Percentiles rank a stretch among this genome's conserved stretches.
These are phyloP conservation scores for Pherbina coryleti DNA, from an alignment of 2,888 invertebrate genomes.

Conservation along the genomic window DNA sequence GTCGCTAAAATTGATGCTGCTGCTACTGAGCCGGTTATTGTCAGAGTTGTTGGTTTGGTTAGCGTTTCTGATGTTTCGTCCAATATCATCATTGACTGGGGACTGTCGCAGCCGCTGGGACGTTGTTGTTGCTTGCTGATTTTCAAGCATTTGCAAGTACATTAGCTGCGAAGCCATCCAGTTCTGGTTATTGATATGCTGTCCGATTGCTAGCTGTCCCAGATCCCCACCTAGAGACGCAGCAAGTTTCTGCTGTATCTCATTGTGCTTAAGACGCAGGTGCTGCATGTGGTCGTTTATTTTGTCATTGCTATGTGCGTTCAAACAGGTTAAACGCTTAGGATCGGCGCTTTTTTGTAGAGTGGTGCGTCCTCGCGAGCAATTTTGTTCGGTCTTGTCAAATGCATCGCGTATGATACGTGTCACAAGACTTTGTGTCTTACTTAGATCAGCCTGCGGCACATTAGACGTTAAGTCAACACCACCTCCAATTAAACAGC, in stretches of 20 bases:
- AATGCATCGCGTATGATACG: slow-evolving; percentile 30
- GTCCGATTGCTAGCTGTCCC: not conserved
- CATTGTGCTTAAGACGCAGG: not conserved
- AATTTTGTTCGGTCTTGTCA: slow-evolving; percentile 1
- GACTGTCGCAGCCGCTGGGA: not conserved
- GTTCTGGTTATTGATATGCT: not conserved
- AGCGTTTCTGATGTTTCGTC: not conserved
- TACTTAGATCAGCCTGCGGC: not conserved
- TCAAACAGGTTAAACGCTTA: not conserved
- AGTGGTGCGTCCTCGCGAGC: not conserved
- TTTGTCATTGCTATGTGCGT: too few species aligned
- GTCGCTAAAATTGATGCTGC: slow-evolving; percentile 31
- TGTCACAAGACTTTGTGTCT: slow-evolving; percentile 10
- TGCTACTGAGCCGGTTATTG: not conserved
- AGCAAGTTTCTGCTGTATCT: not conserved
- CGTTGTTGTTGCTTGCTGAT: not conserved
- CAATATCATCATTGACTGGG: not conserved
- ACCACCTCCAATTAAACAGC: too few species aligned
- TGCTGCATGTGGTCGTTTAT: not conserved
- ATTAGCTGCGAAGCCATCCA: slow-evolving; percentile 14
- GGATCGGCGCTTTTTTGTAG: not conserved
- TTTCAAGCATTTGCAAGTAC: slow-evolving; percentile 14
- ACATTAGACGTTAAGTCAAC: too few species aligned
- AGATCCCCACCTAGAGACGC: not conserved
- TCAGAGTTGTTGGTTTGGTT: not conserved